Conservation (phyloP, 1,140 invertebrate genomes). For the Nylanderia fulva region DNA sequence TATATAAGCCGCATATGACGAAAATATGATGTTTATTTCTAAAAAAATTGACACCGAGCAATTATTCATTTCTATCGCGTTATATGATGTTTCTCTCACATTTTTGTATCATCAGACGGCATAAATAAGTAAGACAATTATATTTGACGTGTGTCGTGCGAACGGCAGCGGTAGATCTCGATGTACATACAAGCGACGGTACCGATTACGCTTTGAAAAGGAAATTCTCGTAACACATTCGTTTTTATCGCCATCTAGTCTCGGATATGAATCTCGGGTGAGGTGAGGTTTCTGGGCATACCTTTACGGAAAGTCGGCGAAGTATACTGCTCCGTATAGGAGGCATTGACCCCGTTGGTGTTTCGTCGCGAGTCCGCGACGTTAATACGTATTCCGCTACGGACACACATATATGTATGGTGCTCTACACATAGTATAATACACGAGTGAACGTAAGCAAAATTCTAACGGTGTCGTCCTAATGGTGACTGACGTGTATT, state of each 20-base stretch:
- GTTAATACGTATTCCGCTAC: conserved; percentile 35
- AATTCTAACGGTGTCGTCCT: conserved; percentile 79
- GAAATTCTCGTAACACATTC: conserved; percentile 85
- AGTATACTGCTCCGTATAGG: conserved; percentile 81
- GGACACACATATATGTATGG: conserved; percentile 2
- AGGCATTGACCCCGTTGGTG: conserved; percentile 81
- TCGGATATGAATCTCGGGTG: conserved; percentile 75
- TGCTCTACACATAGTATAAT: conserved; percentile 22
- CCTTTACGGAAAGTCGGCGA: conserved; percentile 79
- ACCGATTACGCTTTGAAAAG: conserved; percentile 79
- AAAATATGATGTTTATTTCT: background rate
- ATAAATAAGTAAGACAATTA: background rate
- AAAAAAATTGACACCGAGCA: background rate
- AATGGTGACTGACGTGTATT: conserved; percentile 68
- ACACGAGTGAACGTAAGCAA: conserved; percentile 76
- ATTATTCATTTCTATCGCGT: background rate
- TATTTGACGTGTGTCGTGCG: background rate
- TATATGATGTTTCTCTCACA: too few species aligned
- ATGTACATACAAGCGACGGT: conserved; percentile 23
- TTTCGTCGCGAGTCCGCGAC: conserved; percentile 62
- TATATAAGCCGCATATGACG: too few species aligned
- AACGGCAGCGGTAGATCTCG: background rate
- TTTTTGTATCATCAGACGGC: background rate
- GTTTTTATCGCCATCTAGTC: conserved; percentile 80
- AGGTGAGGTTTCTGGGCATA: conserved; percentile 68